A percentile compares a stretch with the other conserved stretches of the same genome.
phyloP scores from a whole-genome alignment of 1,140 invertebrate species.

The Limonius californicus region DNA sequence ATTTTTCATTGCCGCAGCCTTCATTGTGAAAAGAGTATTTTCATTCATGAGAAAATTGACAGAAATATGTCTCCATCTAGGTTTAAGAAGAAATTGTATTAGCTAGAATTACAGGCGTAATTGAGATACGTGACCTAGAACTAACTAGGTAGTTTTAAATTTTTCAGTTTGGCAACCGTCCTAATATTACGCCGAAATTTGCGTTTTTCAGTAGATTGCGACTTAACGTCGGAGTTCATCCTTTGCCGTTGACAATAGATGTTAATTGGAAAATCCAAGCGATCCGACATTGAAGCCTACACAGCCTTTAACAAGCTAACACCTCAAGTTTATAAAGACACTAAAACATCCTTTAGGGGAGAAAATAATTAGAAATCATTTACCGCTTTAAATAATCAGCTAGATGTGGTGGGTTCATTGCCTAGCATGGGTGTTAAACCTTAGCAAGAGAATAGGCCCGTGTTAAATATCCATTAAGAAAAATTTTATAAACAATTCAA shows the following conservation, averaged over 20 bases:
- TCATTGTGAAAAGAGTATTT: not conserved
- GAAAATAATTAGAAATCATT: no score
- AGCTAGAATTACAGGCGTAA: not conserved
- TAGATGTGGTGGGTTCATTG: no score
- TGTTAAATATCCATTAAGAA: no score
- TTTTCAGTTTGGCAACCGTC: constrained; percentile 6
- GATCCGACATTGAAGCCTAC: no score
- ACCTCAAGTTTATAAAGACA: no score
- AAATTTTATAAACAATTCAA: no score
- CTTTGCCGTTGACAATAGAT: not conserved
- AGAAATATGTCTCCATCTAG: not conserved
- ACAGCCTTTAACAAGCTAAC: no score
- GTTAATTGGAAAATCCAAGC: not conserved
- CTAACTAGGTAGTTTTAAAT: not conserved
- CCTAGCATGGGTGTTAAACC: no score
- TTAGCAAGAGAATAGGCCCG: no score
- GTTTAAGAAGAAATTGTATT: not conserved
- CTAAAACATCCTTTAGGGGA: no score
- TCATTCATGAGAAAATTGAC: not conserved
- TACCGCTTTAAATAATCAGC: no score
- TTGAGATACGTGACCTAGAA: not conserved
- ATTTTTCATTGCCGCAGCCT: not conserved
- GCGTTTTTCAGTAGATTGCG: not conserved
- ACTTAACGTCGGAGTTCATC: not conserved
- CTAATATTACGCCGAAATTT: constrained; percentile 1